These are phyloP conservation scores for Phyllotis vaccarum DNA, from an alignment of 2,797 vertebrate species.

Conservation along the genomic window DNA sequence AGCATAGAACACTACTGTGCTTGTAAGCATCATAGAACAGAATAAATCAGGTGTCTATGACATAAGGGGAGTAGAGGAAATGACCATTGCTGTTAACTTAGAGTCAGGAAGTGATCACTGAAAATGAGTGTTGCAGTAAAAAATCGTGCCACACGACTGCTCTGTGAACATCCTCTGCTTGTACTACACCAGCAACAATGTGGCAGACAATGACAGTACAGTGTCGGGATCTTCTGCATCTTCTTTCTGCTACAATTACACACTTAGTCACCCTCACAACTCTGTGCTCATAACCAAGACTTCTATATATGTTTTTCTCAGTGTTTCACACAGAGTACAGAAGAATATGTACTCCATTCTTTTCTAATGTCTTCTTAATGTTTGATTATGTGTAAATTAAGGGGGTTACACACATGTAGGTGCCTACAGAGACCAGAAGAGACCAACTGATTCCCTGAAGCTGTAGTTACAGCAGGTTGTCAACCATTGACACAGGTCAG, in stretches of 20 bases:
- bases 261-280: background rate
- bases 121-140: background rate
- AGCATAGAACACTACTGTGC: background rate
- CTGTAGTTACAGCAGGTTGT: background rate
- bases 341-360: background rate
- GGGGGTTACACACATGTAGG: too few species aligned
- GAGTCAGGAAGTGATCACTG: background rate
- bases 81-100: background rate
- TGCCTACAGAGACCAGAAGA: background rate
- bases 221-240: background rate
- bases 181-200: background rate
- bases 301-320: background rate
- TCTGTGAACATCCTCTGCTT: background rate
- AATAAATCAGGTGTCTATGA: background rate
- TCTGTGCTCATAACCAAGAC: background rate
- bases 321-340: background rate
- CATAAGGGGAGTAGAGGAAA: background rate
- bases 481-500: background rate
- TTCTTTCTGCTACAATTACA: background rate
- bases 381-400: background rate
- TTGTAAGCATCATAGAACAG: background rate
- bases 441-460: background rate
- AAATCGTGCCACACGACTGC: background rate
- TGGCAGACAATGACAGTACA: background rate
- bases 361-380: background rate